Evolutionary conservation across 2,888 invertebrate species (phyloP), one percentile per base, ranked within the genome.

Genomic region (Cephus spinipes): DNA sequence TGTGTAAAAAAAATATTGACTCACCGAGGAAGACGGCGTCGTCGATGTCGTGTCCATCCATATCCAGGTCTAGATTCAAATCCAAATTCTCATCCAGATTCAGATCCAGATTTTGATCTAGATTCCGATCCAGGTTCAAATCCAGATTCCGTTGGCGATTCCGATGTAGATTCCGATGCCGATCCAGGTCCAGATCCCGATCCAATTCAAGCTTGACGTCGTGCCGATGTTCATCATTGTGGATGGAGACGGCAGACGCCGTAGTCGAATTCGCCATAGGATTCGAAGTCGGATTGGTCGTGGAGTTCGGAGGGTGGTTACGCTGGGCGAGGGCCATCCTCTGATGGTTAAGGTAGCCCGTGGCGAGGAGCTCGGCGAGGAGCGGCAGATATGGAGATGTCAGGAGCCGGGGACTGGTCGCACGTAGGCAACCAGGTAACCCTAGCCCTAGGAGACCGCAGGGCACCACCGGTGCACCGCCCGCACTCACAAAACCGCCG

Each of bases 401-500:
- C 31, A 88, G 83, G 30, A 88, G 83, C 40, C 85, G 87, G 30
- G 90, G 90, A 79, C 88, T 90, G 81, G 89, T 89, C 82, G 90
- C 89, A 78, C 89, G 89, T 79, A 91, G 87, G 82, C 90, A 91
- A 79, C 91, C 91, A 80, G 91, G 91, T 80, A 91, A 86, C 90
- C 90, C 90, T 85, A 90, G 89, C 84, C 91, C 90, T 86, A 89
- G 85, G 81, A 90, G 88, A 85, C 90, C 88, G 85, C 89, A 90
- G 83, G 90, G 89, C 86, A 90, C 90, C 86, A 90, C 90, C 85
- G 90, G 87, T 83, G 90, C 89, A 85, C 91, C 89, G 86, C 91
- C 91, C 87, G 90, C 89, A 88, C 91, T 91, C 89, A 91, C 91
- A 85, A 91, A 89, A 85, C 91, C 91, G 86, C 91, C 91, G 90